These are phyloP conservation scores for Indicator indicator DNA, from an alignment of 2,113 vertebrate species.

Conservation along the genomic window DNA sequence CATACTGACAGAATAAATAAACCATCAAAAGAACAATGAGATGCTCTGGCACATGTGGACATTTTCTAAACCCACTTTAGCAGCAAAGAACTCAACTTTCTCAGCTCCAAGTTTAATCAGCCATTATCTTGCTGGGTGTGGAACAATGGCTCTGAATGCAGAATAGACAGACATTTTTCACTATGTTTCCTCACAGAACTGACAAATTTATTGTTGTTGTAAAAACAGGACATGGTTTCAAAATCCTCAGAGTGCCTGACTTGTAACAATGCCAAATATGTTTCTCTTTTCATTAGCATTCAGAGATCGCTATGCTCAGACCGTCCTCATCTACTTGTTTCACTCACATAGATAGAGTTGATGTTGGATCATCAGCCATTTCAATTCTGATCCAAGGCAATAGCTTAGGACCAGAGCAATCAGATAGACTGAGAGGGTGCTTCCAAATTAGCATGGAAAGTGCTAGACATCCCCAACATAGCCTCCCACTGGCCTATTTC, in stretches of 20 bases:
- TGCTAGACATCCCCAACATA: neutral
- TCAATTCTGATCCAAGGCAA: neutral
- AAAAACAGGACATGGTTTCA: conserved; percentile 58
- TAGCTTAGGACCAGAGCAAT: neutral
- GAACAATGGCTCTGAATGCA: conserved; percentile 36
- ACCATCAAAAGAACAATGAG: neutral
- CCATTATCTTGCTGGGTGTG: conserved; percentile 57
- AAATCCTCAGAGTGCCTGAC: conserved; percentile 37
- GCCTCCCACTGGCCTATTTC: neutral
- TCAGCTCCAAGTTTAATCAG: conserved; percentile 56
- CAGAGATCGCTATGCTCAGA: conserved; percentile 2
- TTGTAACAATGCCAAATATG: conserved; percentile 22
- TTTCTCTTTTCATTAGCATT: conserved; percentile 48
- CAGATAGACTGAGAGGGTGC: neutral
- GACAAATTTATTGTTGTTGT: conserved; percentile 69
- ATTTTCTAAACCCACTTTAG: neutral
- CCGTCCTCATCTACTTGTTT: conserved; percentile 8
- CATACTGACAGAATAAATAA: conserved; percentile 1
- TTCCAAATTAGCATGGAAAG: neutral
- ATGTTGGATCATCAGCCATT: neutral
- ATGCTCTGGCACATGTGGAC: neutral
- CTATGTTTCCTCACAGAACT: conserved; percentile 52
- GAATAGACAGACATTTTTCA: conserved; percentile 66
- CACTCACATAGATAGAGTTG: neutral
- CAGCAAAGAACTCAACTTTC: conserved; percentile 4